Conservation (phyloP, 2,888 invertebrate species). For the Nineta flava region DNA sequence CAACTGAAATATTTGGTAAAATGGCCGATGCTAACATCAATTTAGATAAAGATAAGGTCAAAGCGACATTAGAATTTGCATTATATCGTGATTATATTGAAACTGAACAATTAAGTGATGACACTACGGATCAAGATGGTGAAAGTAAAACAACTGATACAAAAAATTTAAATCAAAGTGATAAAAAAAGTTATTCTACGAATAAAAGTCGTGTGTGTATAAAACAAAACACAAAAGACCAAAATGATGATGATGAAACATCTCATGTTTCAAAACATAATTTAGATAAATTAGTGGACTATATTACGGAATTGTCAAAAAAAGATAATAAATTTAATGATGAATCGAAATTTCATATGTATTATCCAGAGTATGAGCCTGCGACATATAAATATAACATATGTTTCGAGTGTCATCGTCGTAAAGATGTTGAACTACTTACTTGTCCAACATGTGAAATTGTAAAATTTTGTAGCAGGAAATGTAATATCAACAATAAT, state of each 20-base stretch:
- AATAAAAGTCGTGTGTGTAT: not conserved
- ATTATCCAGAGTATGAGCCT: not conserved
- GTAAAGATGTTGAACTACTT: not conserved
- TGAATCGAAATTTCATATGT: no score
- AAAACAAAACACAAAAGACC: not conserved
- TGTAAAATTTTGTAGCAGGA: not conserved
- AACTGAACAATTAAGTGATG: no score
- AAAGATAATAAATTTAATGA: no score
- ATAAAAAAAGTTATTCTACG: not conserved
- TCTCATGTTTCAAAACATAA: not conserved
- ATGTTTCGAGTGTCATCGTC: not conserved
- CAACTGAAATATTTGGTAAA: not conserved
- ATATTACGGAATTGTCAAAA: not conserved
- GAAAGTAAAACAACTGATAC: no score
- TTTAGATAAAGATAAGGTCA: not conserved
- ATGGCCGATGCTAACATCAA: not conserved
- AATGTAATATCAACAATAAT: not conserved
- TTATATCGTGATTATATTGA: not conserved
- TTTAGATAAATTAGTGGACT: not conserved
- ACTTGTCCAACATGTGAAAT: not conserved
- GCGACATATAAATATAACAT: not conserved
- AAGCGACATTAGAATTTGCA: not conserved
- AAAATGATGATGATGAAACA: not conserved
- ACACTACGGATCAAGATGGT: no score
- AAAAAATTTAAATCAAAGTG: not conserved